Evolutionary conservation across 2,113 vertebrate species (phyloP).

Genomic region (Leptodactylus fuscus): DNA sequence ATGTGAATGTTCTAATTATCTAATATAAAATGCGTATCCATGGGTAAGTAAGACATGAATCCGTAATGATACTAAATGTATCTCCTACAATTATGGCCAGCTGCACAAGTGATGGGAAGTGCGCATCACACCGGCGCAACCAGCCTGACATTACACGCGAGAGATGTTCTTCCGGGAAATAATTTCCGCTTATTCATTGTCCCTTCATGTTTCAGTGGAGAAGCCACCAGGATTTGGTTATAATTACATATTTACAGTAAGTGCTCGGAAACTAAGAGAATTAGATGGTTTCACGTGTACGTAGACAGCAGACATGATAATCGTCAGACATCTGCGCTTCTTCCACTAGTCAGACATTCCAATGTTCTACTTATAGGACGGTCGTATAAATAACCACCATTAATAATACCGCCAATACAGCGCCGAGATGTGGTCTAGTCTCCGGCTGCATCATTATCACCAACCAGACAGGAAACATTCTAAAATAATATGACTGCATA

Average conservation of each 20-base stretch:
- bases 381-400: not conserved
- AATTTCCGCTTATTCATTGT: slow-evolving; percentile 10
- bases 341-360: slow-evolving; percentile 12
- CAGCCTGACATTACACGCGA: slow-evolving; percentile 41
- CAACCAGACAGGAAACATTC: not conserved
- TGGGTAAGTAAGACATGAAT: slow-evolving; percentile 47
- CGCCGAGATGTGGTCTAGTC: slow-evolving; percentile 20
- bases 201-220: slow-evolving; percentile 36
- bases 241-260: slow-evolving; percentile 44
- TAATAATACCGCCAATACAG: slow-evolving; percentile 4
- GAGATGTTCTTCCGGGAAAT: slow-evolving; percentile 47
- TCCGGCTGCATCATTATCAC: slow-evolving; percentile 18
- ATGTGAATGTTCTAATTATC: slow-evolving; percentile 33
- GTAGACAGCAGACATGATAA: slow-evolving; percentile 8
- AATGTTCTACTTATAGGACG: slow-evolving; percentile 37
- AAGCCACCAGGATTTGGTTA: slow-evolving; percentile 45
- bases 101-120: slow-evolving; percentile 52
- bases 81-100: slow-evolving; percentile 51
- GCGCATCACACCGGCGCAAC: slow-evolving; percentile 26
- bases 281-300: slow-evolving; percentile 36
- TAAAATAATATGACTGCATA: slow-evolving; percentile 5
- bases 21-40: slow-evolving; percentile 40
- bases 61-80: slow-evolving; percentile 55
- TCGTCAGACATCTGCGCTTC: slow-evolving; percentile 31
- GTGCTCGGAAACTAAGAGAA: slow-evolving; percentile 39